Evolutionary conservation across 2,888 invertebrate species (phyloP), one percentile per base, ranked within the genome.

Genomic region (Mythimna impura): DNA sequence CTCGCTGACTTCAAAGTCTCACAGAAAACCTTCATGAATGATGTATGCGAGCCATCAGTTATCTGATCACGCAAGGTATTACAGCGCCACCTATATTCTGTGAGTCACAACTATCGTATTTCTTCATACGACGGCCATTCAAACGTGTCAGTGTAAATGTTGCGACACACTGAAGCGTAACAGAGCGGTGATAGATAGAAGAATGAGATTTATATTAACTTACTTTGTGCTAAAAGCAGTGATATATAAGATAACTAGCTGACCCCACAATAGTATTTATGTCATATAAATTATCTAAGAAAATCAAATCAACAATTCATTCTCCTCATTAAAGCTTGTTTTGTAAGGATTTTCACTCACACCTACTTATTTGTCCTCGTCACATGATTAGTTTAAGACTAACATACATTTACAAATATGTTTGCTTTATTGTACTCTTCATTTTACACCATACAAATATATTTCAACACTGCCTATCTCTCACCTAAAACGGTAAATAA

Each of bases 61-160:
- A 84, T 80, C 85, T 80, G 85, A 86, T 85, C 85, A 86, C 85
- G 86, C 66, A 75, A 82, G 76, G 84, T 84, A 84, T 85, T 84
- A 84, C 76, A 84, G 66, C 71, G 74, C 71, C 73, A 80, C 66
- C 74, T 84, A 75, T 74, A 81, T 76, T 73, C 71, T 25, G 60
- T 58, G 52, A 66, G 73, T 80, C 85, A 76, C 54, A 82, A 80
- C 85, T 86, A 86, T 84, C 76, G 69, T 82, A 86, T 80, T 79
- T 86, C 82, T 81, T 86, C 74, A 80, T 81, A 83, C 73, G 66
- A 54, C 61, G 30, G 57, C 58, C 64, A 78, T 73, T 67, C 70
- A 70, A 20, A 83, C 67, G 74, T 74, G 74, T 47, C 7, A 30
- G 8, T 22, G 6, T 60, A 54, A 79, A 65, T 12, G 57, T 58